phyloP scores from a whole-genome alignment of 2,113 vertebrate species.

The Todiramphus saurophagus region DNA sequence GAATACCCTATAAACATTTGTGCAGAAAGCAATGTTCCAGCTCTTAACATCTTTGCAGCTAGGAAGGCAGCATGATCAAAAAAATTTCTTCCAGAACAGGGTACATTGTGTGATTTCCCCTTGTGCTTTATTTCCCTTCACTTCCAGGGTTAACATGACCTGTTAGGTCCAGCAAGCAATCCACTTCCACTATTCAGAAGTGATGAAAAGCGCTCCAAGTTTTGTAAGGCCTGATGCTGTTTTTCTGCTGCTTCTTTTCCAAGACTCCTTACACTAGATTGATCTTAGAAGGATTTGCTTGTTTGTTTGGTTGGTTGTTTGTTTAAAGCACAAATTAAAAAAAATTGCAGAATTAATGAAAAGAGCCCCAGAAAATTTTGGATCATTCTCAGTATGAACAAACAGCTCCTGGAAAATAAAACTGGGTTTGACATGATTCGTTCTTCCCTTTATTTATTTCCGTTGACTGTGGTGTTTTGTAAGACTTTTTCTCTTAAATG shows the following conservation, averaged over 20 bases:
- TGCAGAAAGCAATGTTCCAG: neutral
- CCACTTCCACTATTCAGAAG: neutral
- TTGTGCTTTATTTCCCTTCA: neutral
- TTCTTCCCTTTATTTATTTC: neutral
- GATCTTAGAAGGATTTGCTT: neutral
- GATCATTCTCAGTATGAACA: neutral
- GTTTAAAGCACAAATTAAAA: neutral
- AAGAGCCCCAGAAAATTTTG: neutral
- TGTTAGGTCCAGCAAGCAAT: neutral
- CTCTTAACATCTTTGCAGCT: neutral
- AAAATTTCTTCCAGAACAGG: neutral
- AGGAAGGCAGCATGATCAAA: rapidly evolving
- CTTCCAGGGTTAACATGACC: neutral
- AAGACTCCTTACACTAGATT: neutral
- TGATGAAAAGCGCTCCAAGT: neutral
- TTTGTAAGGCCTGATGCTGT: neutral
- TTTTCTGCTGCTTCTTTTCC: neutral
- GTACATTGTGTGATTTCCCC: neutral
- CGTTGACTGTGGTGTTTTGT: neutral
- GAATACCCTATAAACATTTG: neutral
- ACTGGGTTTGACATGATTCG: neutral
- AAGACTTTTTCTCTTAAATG: neutral
- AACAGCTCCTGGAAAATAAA: neutral
- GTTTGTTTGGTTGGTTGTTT: neutral
- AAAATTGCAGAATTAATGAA: neutral